These are phyloP conservation scores for Fragum sueziense DNA, from an alignment of 2,888 invertebrate genomes.

Conservation along the genomic window DNA sequence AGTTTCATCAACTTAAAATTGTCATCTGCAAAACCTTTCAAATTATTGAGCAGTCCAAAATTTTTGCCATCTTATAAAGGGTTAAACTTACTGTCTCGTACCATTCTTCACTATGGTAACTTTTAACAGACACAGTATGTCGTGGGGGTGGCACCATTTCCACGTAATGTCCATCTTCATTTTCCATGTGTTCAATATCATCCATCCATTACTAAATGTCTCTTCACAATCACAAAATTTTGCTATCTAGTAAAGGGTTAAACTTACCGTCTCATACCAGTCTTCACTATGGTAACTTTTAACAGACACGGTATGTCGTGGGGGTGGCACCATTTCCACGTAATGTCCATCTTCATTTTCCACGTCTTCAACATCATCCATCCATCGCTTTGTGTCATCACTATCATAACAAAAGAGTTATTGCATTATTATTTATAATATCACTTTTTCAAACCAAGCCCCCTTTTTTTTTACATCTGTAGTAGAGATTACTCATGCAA, in stretches of 20 bases:
- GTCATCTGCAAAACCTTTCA: too few species aligned
- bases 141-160: neutral
- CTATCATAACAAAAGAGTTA: too few species aligned
- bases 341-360: neutral
- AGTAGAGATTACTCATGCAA: too few species aligned
- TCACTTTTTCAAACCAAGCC: too few species aligned
- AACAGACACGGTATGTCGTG: neutral
- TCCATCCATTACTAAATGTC: too few species aligned
- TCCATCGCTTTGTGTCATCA: neutral
- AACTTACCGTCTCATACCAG: slow-evolving; percentile 34
- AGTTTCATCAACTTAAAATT: too few species aligned
- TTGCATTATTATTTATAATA: too few species aligned
- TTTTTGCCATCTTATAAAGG: too few species aligned
- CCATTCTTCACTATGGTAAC: slow-evolving; percentile 48
- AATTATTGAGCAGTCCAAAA: too few species aligned
- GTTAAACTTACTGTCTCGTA: slow-evolving; percentile 18
- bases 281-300: slow-evolving; percentile 44
- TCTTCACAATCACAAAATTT: too few species aligned
- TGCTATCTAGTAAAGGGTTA: too few species aligned
- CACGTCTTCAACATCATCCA: neutral
- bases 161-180: neutral
- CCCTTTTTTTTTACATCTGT: too few species aligned
- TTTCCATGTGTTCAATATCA: neutral
- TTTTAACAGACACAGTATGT: slow-evolving; percentile 11
- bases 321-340: neutral